These are phyloP conservation scores for Bradypus variegatus DNA, from an alignment of 2,797 vertebrate species.

Conservation along the genomic window DNA sequence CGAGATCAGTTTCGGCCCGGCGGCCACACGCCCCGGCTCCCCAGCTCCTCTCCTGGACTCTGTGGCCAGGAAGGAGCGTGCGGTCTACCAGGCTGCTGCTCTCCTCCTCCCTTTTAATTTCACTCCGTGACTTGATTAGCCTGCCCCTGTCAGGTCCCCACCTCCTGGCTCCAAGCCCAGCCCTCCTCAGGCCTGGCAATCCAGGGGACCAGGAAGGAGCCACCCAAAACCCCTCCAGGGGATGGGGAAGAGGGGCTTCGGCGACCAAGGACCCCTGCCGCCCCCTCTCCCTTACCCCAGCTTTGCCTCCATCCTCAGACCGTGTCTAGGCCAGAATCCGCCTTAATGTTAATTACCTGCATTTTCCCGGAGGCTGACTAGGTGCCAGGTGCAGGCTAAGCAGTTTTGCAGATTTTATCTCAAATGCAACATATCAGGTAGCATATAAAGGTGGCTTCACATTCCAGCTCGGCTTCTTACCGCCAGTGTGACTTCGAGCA, in stretches of 20 bases:
- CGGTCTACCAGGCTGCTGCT: slow-evolving; percentile 19
- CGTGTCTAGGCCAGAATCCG: neutral
- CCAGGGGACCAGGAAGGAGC: neutral
- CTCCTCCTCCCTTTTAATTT: slow-evolving; percentile 71
- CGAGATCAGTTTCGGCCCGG: neutral
- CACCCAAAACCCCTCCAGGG: neutral
- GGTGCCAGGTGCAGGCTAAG: neutral
- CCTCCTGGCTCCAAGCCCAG: slow-evolving; percentile 62
- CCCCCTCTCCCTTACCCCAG: neutral
- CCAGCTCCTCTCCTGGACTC: slow-evolving; percentile 14
- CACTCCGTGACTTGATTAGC: slow-evolving; percentile 59
- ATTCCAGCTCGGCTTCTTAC: neutral
- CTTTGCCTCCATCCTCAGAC: neutral
- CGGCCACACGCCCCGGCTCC: neutral
- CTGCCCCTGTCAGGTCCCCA: slow-evolving; percentile 60
- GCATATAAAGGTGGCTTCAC: neutral
- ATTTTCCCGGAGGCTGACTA: neutral
- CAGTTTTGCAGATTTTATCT: neutral
- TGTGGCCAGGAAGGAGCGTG: slow-evolving; percentile 39
- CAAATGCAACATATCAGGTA: neutral
- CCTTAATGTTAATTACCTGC: neutral
- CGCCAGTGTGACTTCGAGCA: neutral
- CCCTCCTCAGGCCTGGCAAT: slow-evolving; percentile 8
- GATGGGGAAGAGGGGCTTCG: neutral
- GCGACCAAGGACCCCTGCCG: neutral